These are phyloP conservation scores for Limnephilus auricula DNA, from an alignment of 2,888 invertebrate genomes.

Conservation along the genomic window DNA sequence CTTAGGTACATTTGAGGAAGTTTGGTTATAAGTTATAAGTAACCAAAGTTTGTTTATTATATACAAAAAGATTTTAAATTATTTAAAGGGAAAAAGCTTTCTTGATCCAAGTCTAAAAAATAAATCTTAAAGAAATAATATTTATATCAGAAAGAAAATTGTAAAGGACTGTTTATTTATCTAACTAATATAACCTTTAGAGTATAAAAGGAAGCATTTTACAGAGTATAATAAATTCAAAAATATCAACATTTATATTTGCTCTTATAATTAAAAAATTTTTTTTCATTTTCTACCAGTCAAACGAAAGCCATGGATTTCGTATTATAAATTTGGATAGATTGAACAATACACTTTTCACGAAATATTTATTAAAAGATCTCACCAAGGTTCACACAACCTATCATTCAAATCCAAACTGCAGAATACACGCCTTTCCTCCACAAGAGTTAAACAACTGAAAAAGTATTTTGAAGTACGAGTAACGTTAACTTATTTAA, in stretches of 20 bases:
- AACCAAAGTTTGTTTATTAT: background rate
- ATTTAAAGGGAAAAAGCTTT: too few relatives aligned
- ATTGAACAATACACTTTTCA: too few relatives aligned
- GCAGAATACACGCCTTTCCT: background rate
- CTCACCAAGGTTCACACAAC: background rate
- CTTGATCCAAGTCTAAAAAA: background rate
- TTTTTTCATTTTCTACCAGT: too few relatives aligned
- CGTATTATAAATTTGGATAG: too few relatives aligned
- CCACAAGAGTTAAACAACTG: background rate
- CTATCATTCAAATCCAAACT: background rate
- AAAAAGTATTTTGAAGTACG: background rate
- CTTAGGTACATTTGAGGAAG: background rate
- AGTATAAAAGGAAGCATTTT: too few relatives aligned
- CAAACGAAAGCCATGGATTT: too few relatives aligned
- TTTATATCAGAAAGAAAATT: too few relatives aligned
- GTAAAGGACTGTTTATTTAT: too few relatives aligned
- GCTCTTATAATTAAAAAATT: background rate
- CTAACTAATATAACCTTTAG: too few relatives aligned
- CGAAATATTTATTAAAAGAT: too few relatives aligned
- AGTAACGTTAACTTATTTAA: conserved; percentile 21
- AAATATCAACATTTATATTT: too few relatives aligned
- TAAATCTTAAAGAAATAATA: background rate
- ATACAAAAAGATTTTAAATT: background rate
- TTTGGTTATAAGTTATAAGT: background rate
- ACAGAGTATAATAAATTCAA: too few relatives aligned